Evolutionary conservation across 2,888 invertebrate species (phyloP).

Genomic region (Caenorhabditis sp.): DNA sequence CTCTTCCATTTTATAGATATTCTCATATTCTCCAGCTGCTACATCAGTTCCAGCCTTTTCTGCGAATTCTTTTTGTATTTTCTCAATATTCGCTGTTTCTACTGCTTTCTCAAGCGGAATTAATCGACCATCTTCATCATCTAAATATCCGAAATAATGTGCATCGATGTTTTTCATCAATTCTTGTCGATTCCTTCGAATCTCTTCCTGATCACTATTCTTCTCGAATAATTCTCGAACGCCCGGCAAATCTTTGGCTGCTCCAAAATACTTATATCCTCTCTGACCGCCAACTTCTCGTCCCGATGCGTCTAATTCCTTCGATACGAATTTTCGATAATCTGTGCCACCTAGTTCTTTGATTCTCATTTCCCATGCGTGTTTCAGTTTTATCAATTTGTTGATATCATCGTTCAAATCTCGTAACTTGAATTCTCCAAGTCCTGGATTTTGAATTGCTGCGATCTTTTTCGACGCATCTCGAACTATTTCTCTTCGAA

Average conservation of each 20-base stretch:
- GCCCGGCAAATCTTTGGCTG: slow-evolving; percentile 84
- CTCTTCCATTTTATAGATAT: slow-evolving; percentile 64
- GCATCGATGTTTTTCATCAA: slow-evolving; percentile 98
- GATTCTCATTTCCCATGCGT: slow-evolving; percentile 92
- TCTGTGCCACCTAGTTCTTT: slow-evolving; percentile 93
- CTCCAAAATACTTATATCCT: slow-evolving; percentile 84
- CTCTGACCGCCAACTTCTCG: slow-evolving; percentile 96
- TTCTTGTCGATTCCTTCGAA: slow-evolving; percentile 90
- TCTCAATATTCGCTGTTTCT: slow-evolving; percentile 59
- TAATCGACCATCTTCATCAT: slow-evolving; percentile 95
- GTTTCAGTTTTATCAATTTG: slow-evolving; percentile 86
- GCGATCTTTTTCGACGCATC: slow-evolving; percentile 98
- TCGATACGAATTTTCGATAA: slow-evolving; percentile 71
- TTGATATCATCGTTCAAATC: slow-evolving; percentile 99
- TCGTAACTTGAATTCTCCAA: slow-evolving; percentile 97
- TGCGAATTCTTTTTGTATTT: slow-evolving; percentile 55
- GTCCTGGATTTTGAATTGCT: slow-evolving; percentile 89
- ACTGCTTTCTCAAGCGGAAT: slow-evolving; percentile 82
- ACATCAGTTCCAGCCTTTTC: slow-evolving; percentile 50
- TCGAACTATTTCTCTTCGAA: slow-evolving; percentile 88
- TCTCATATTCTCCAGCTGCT: slow-evolving; percentile 51
- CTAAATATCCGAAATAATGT: slow-evolving; percentile 92
- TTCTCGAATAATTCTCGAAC: slow-evolving; percentile 97
- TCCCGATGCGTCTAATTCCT: slow-evolving; percentile 85
- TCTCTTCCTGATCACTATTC: slow-evolving; percentile 71